Evolutionary conservation across 2,888 invertebrate species (phyloP), one percentile per base, ranked within the genome.

Genomic region (Temnothorax rugatulus): DNA sequence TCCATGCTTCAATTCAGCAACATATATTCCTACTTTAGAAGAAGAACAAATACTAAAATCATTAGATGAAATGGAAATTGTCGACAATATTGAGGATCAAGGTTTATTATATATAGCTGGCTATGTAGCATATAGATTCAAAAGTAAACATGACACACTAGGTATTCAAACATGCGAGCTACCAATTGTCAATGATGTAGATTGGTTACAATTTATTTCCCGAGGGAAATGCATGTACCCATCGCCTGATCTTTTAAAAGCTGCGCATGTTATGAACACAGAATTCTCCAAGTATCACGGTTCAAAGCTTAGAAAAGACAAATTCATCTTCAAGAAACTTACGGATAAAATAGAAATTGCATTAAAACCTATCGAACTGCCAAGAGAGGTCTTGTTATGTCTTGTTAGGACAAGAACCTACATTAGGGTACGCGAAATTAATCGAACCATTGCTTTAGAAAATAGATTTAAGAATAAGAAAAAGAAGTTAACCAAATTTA

Each of bases 341-440:
- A 29, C 66, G 21, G 29, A 77, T 52, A 41, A 29, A n/a, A 41
- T 77, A 2, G 25, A 34, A 41, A 29, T 29, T 29, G 29, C 29
- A 29, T 29, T 29, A 29, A 29, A 29, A 29, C 29, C 29, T 29
- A 29, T 29, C 0, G 2, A 29, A 2, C 29, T 29, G 29, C 29
- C 29, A 29, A 29, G 50, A 47, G 66, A 77, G 5, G 52, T 64
- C 4, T 59, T 64, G 52, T 25, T 63, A 64, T 34, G 64, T 66
- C 66, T 79, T 52, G 57, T 79, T 25, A 29, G 44, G 41, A 79
- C 79, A 41, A 38, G 79, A 79, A 79, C 79, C 29, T 79, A 79
- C 44, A 79, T 79, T 57, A 57, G 68, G 5, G 29, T 68, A 15
- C n/a, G 79, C 1, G 54, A 25, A 79, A 52, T 66, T 21, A 79